Evolutionary conservation across 2,888 invertebrate genomes (phyloP), one percentile per base, ranked within the genome.

Genomic region (Xestia ashworthii): DNA sequence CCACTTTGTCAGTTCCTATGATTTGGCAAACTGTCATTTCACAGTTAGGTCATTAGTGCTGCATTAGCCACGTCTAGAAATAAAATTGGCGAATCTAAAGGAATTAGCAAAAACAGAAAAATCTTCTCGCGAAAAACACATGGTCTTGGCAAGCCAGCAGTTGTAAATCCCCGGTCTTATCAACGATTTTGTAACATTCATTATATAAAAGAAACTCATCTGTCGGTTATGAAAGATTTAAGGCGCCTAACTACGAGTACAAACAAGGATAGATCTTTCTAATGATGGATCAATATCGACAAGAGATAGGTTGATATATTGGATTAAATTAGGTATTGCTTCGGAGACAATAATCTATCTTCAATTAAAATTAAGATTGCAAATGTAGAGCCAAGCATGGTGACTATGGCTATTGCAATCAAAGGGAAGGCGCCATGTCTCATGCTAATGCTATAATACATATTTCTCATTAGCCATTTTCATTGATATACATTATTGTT

Each of bases 1-100:
- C 32, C 38, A 38, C 53, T 74, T 70, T 46, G n/a, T 60, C 58
- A 65, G 50, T 68, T 44, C 12, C 25, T 78, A 44, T 64, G 48
- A 73, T 81, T 87, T 86, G 84, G 82, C 87, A 86, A 82, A 71
- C 55, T 74, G 46, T 76, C 68, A 60, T 50, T 67, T 81, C 38
- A 62, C 19, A 38, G 19, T 64, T 53, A 41, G 66, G 55, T 78
- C 77, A 82, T 82, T 71, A 81, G 73, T 66, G 64, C n/a, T 44
- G 64, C 44, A 41, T 74, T 78, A 68, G 72, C 65, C 81, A 85
- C 14, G 32, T 65, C 74, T 76, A 62, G 32, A 84, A 87, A 84
- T 85, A 86, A 71, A 46, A 74, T 60, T 77, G 71, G 76, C 71
- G 62, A 44, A 77, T 67, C 58, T 55, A 14, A 53, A 48, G 22